phyloP scores from a whole-genome alignment of 1,140 invertebrate genomes.

The Planococcus citri region DNA sequence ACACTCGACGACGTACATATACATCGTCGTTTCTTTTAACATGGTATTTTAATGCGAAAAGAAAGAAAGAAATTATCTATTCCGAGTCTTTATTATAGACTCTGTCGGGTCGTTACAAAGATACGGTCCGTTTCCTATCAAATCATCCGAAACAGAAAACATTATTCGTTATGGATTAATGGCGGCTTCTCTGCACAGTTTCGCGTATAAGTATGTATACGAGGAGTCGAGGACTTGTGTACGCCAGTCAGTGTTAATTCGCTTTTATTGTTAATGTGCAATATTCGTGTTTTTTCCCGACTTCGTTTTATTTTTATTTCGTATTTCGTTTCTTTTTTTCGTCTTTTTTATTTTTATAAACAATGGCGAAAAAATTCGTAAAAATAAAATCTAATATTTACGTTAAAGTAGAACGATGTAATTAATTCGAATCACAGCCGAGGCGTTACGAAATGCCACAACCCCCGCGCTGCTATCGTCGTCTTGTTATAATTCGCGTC shows the following conservation, averaged over 20 bases:
- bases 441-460: slow-evolving; percentile 5
- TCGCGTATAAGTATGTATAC: no score
- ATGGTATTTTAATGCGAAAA: not conserved
- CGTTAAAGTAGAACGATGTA: not conserved
- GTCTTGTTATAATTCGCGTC: no score
- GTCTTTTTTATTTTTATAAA: not conserved
- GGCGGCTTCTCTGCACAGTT: not conserved
- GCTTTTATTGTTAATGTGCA: not conserved
- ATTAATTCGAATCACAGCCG: not conserved
- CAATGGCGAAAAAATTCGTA: not conserved
- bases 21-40: not conserved
- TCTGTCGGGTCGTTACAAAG: slow-evolving; percentile 1
- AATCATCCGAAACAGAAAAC: slow-evolving; percentile 3
- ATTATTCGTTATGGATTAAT: not conserved
- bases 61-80: not conserved
- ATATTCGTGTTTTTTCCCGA: not conserved
- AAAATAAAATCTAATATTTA: not conserved
- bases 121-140: not conserved
- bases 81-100: not conserved
- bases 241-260: not conserved
- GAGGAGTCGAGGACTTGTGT: no score
- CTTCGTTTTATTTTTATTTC: no score
- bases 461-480: no score
- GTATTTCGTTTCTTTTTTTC: no score
- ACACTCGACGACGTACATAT: not conserved